phyloP scores from a whole-genome alignment of 1,140 invertebrate genomes.

The Drosophila tropicalis region DNA sequence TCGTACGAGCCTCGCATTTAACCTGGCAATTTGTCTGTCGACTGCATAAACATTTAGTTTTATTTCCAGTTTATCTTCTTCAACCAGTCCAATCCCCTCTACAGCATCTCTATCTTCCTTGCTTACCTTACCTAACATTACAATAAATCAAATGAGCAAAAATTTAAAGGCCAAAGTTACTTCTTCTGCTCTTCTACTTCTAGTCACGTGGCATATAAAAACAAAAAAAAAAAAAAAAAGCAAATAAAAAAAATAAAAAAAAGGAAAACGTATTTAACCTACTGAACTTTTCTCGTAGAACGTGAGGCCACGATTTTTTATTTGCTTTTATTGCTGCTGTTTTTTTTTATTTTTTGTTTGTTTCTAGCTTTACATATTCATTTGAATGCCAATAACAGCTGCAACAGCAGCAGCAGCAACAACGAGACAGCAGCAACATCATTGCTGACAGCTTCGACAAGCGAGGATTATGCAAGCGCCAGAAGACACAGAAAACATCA shows the following conservation, averaged over 20 bases:
- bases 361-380: conserved; percentile 68
- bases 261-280: conserved; percentile 47
- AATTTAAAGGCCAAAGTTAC: conserved; percentile 17
- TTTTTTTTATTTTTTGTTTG: conserved; percentile 38
- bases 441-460: conserved; percentile 73
- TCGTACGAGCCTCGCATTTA: conserved; percentile 77
- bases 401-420: conserved; percentile 37
- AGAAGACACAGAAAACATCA: conserved; percentile 35
- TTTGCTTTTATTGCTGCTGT: conserved; percentile 25
- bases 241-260: conserved; percentile 41
- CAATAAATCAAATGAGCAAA: conserved; percentile 56
- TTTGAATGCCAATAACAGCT: conserved; percentile 78
- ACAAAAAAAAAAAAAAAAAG: conserved; percentile 34
- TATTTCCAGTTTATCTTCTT: conserved; percentile 71
- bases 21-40: conserved; percentile 74
- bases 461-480: conserved; percentile 77
- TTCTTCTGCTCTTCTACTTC: conserved; percentile 12
- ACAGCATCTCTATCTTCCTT: background rate
- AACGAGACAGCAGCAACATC: conserved; percentile 24
- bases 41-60: conserved; percentile 76
- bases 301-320: conserved; percentile 29
- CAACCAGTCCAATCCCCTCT: background rate
- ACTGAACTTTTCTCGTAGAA: conserved; percentile 47
- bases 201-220: conserved; percentile 32
- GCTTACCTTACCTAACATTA: background rate